Evolutionary conservation across 2,888 invertebrate species (phyloP), one percentile per base, ranked within the genome.

Genomic region (Unio pictorum): DNA sequence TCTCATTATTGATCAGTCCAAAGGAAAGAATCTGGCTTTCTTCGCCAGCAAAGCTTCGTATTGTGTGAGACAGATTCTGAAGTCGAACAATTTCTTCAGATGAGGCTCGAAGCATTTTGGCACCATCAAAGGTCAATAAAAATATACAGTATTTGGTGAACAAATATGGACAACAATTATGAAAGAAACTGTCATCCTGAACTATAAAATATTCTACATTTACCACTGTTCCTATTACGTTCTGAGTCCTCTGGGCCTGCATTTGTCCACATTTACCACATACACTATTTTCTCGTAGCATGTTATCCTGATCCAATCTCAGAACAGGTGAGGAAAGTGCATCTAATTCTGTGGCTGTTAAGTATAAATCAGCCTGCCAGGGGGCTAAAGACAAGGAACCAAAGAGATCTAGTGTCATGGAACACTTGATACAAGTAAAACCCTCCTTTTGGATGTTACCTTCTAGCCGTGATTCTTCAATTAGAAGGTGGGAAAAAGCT

Each of bases 121-220:
- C 78, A 23, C 81, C 80, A 73, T 83, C 79, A 74, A 84, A 84
- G 11, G 83, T 82, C 64, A 84, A 71, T 54, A 84, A 68, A 69
- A 84, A 80, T 34, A 84, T 64, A 67, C 78, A 78, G 55, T 76
- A 75, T 59, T 81, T 75, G 55, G 82, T 81, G 57, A 84, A 82
- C 55, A 84, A 66, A 68, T 78, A 82, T 57, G 72, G 72, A 68
- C 80, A 78, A 61, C 83, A 81, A 55, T 75, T 73, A 55, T 82
- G 79, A 65, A 83, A 84, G 63, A 83, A 76, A 59, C 77, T 76
- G 56, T 84, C 84, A 65, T 83, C 82, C 15, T 74, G 72, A 20
- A 83, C 72, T 17, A 81, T 78, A 67, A 78, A 81, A 60, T 83
- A 57, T 67, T 83, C 83, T 8, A 81, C 72, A 70, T 83, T 83